Evolutionary conservation across 2,797 vertebrate genomes (phyloP).

Genomic region (Knipowitschia caucasica): DNA sequence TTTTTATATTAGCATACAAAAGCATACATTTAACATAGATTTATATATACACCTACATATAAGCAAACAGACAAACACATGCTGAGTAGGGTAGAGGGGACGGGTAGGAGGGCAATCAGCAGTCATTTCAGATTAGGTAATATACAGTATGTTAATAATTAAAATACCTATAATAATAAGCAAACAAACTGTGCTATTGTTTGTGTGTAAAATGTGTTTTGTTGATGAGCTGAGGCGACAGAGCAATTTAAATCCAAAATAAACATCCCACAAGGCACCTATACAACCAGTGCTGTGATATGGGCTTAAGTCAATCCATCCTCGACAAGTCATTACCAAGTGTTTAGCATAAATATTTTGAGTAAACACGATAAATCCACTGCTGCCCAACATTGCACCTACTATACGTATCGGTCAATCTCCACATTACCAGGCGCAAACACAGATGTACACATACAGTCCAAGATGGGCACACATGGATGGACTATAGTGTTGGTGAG

Average conservation of each 20-base stretch:
- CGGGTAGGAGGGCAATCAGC: too few species aligned
- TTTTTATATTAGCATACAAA: too few species aligned
- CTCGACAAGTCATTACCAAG: slow-evolving; percentile 5
- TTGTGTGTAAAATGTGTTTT: too few species aligned
- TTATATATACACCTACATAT: too few species aligned
- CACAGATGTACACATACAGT: slow-evolving; percentile 59
- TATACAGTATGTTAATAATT: too few species aligned
- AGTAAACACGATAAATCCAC: slow-evolving; percentile 26
- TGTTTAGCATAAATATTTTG: slow-evolving; percentile 18
- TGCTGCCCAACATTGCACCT: slow-evolving; percentile 24
- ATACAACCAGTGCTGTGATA: not conserved
- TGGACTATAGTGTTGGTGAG: slow-evolving; percentile 39
- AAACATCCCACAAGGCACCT: not conserved
- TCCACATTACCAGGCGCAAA: slow-evolving; percentile 44
- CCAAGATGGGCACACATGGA: slow-evolving; percentile 45
- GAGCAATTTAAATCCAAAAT: not conserved
- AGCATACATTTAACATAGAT: too few species aligned
- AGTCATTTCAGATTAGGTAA: too few species aligned
- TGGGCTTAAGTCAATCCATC: slow-evolving; percentile 4
- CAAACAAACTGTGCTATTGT: too few species aligned
- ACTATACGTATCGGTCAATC: slow-evolving; percentile 15
- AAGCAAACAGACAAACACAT: too few species aligned
- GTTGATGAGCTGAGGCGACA: too few species aligned
- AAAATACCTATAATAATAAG: too few species aligned
- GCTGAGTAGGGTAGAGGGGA: too few species aligned